A percentile compares a stretch with the other conserved stretches of the same genome.
Evolutionary conservation across 2,888 invertebrate genomes (phyloP).

Genomic region (Nomada ferruginata): DNA sequence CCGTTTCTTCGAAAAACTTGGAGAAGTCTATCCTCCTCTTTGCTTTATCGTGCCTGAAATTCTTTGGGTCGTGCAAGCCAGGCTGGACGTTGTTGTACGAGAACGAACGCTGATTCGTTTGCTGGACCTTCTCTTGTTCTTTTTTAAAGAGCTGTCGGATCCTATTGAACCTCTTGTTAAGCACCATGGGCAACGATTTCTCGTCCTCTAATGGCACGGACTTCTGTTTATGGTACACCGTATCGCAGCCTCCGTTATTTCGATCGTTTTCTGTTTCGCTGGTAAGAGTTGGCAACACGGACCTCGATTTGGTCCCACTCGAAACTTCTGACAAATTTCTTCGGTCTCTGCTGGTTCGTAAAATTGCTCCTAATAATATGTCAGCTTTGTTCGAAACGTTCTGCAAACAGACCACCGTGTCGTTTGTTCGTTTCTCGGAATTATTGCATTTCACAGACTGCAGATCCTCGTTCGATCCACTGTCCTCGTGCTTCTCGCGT

Average conservation of each 20-base stretch:
- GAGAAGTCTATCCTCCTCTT: slow-evolving; percentile 76
- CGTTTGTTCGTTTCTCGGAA: slow-evolving; percentile 45
- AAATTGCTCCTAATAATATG: slow-evolving; percentile 86
- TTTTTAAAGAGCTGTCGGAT: slow-evolving; percentile 80
- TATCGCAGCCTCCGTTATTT: slow-evolving; percentile 25
- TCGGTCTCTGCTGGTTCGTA: slow-evolving; percentile 84
- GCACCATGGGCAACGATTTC: slow-evolving; percentile 72
- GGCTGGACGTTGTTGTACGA: slow-evolving; percentile 60
- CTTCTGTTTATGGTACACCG: slow-evolving; percentile 36
- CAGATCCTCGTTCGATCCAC: slow-evolving; percentile 29
- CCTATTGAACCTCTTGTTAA: slow-evolving; percentile 79
- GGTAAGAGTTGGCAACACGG: slow-evolving; percentile 31
- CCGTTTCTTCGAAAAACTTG: slow-evolving; percentile 50
- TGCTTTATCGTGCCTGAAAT: slow-evolving; percentile 56
- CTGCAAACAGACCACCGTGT: slow-evolving; percentile 53
- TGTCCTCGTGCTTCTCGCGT: slow-evolving; percentile 50
- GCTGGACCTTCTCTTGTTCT: slow-evolving; percentile 70
- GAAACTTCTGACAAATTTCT: slow-evolving; percentile 73
- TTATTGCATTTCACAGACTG: slow-evolving; percentile 45
- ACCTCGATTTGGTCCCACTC: slow-evolving; percentile 71
- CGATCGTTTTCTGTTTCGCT: slow-evolving; percentile 49
- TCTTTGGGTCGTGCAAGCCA: slow-evolving; percentile 54
- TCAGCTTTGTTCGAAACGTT: slow-evolving; percentile 85
- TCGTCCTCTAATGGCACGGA: slow-evolving; percentile 71
- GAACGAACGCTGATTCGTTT: slow-evolving; percentile 39